Evolutionary conservation across 2,888 invertebrate species (phyloP), one percentile per base, ranked within the genome.

Genomic region (Tenthredo mesomela): DNA sequence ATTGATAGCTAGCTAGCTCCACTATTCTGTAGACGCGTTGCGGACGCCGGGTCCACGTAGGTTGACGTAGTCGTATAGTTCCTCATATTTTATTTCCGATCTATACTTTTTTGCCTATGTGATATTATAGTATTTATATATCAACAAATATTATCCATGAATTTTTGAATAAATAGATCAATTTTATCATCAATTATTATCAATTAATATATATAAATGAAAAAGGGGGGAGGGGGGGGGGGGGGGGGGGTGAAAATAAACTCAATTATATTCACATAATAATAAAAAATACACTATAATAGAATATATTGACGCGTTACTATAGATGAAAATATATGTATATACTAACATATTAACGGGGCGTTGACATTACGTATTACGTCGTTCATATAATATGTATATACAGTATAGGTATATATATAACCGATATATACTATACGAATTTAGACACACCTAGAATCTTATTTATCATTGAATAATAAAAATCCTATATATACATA

Each of bases 1-100:
- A 84, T 75, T 47, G 77, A 77, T 77, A 77, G 77, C 29, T 77
- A 77, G 77, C 29, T 29, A 54, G 6, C n/a, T 6, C 18, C 18
- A n/a, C n/a, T 54, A 54, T 54, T 54, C 54, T 50, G 47, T n/a
- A 54, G 54, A 54, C 25, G 77, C 15, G 21, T 9, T 50, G 40
- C 33, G 54, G 40, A 40, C 70, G 47, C 47, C 15, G 33, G 70
- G 33, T 29, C 70, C 70, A 61, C 54, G 54, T 21, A 61, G 25
- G 61, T 12, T 25, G 61, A 61, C 61, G 61, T 21, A 61, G 61
- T 50, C 50, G 50, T 50, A 1, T 50, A 33, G n/a, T 29, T 2
- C 33, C 50, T 50, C 1, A 54, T n/a, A n/a, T n/a, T 54, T 54
- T 54, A 54, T n/a, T 54, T n/a, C 6, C 7, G 54, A 54, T n/a